Percentiles rank a stretch among this genome's conserved stretches.
phyloP scores from a whole-genome alignment of 2,888 invertebrate species.

The Microplitis manilae region DNA sequence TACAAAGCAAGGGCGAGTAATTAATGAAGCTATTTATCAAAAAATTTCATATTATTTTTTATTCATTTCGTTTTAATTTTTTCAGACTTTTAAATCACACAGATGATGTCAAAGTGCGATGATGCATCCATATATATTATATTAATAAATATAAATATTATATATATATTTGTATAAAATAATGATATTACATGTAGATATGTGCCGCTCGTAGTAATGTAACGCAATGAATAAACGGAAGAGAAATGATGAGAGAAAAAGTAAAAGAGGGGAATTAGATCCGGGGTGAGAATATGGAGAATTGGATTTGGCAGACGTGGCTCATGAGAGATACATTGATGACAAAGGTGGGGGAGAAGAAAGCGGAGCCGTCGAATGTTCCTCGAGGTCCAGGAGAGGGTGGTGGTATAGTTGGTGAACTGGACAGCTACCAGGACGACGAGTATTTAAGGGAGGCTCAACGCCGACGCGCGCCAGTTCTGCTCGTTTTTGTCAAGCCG shows the following conservation, averaged over 20 bases:
- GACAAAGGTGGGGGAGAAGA: constrained; percentile 24
- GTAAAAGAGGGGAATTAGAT: constrained; percentile 53
- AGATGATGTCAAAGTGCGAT: background rate
- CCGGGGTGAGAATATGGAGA: constrained; percentile 56
- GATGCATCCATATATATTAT: background rate
- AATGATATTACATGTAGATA: background rate
- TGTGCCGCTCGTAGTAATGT: background rate
- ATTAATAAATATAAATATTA: background rate
- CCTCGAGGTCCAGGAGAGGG: constrained; percentile 45
- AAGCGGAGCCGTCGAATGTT: constrained; percentile 39
- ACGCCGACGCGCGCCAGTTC: constrained; percentile 64
- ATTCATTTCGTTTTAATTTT: background rate
- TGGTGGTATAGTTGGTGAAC: constrained; percentile 61
- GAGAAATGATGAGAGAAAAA: constrained; percentile 25
- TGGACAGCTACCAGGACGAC: constrained; percentile 58
- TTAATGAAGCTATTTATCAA: background rate
- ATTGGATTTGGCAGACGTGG: constrained; percentile 62
- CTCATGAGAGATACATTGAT: constrained; percentile 48
- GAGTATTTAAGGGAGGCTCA: constrained; percentile 66
- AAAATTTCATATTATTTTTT: background rate
- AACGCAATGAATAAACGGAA: constrained; percentile 15
- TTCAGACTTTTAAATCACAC: background rate
- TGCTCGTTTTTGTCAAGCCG: constrained; percentile 48
- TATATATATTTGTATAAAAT: background rate
- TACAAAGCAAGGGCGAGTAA: background rate